A percentile compares a stretch with the other conserved stretches of the same genome.
phyloP scores from a whole-genome alignment of 2,797 vertebrate species.

The Sylvilagus floridanus region DNA sequence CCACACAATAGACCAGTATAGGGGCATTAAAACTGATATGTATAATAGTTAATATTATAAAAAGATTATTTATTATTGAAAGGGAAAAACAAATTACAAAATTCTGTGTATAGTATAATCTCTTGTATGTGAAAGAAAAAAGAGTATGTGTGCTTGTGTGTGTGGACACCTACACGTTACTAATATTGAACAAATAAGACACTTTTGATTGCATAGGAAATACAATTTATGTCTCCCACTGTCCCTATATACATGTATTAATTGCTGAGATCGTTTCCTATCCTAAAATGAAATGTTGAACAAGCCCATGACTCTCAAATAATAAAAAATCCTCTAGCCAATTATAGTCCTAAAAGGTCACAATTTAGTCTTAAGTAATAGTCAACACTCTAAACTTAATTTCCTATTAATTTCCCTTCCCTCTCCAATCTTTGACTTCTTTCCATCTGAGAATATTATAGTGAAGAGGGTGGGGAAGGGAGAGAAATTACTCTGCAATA shows the following conservation, averaged over 20 bases:
- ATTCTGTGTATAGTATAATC: neutral
- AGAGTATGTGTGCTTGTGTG: neutral
- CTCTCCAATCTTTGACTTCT: neutral
- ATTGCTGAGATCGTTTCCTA: constrained; percentile 2
- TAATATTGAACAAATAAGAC: neutral
- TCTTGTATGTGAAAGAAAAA: neutral
- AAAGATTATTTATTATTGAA: neutral
- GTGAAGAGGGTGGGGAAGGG: neutral
- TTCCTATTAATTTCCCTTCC: constrained; percentile 15
- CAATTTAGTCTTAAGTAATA: constrained; percentile 9
- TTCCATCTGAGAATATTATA: neutral
- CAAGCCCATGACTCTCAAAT: neutral
- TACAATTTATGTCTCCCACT: constrained; percentile 6
- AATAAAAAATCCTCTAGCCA: neutral
- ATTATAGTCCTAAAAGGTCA: neutral
- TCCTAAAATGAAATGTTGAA: neutral
- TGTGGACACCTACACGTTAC: neutral
- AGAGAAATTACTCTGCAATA: neutral
- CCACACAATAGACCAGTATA: neutral
- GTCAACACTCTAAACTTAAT: constrained; percentile 22
- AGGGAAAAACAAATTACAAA: constrained; percentile 38
- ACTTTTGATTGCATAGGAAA: constrained; percentile 37
- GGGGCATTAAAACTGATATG: neutral
- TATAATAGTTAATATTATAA: constrained; percentile 1
- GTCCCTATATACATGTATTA: constrained; percentile 7